Evolutionary conservation across 2,797 vertebrate genomes (phyloP).

Genomic region (Gymnopithys bicolor): DNA sequence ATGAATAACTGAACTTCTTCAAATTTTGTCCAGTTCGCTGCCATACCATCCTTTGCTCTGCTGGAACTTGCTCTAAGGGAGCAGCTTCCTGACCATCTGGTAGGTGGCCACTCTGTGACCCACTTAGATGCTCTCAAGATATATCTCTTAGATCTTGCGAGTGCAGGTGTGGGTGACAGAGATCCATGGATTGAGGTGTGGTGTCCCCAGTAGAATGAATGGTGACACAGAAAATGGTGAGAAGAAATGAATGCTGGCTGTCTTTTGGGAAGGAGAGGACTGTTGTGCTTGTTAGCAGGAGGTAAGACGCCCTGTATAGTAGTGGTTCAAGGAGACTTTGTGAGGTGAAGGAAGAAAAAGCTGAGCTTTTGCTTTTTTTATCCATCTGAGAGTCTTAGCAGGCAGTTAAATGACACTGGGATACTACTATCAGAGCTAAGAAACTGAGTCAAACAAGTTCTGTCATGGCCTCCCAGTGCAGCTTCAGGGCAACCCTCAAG

Average conservation of each 20-base stretch:
- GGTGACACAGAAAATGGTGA: not conserved
- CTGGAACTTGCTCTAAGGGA: not conserved
- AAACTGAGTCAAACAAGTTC: not conserved
- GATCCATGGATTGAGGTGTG: accelerated
- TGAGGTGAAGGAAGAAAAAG: not conserved
- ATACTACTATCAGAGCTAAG: not conserved
- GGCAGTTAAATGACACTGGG: not conserved
- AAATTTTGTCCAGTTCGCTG: not conserved
- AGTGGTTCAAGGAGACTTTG: not conserved
- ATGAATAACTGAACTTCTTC: not conserved
- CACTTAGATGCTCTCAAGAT: not conserved
- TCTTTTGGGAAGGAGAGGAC: not conserved
- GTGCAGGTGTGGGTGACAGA: accelerated
- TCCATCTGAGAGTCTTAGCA: not conserved
- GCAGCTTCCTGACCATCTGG: accelerated
- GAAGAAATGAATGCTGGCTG: not conserved
- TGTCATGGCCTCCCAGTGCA: not conserved
- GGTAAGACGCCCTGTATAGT: not conserved
- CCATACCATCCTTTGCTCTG: not conserved
- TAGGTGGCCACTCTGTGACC: not conserved
- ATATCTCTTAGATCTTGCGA: not conserved
- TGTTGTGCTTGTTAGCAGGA: accelerated
- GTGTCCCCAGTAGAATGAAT: not conserved
- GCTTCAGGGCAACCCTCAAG: not conserved
- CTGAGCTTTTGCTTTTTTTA: not conserved